Percentiles rank a stretch among this genome's conserved stretches.
These are phyloP conservation scores for Drosophila yakuba DNA, from an alignment of 1,140 invertebrate genomes.

Conservation along the genomic window DNA sequence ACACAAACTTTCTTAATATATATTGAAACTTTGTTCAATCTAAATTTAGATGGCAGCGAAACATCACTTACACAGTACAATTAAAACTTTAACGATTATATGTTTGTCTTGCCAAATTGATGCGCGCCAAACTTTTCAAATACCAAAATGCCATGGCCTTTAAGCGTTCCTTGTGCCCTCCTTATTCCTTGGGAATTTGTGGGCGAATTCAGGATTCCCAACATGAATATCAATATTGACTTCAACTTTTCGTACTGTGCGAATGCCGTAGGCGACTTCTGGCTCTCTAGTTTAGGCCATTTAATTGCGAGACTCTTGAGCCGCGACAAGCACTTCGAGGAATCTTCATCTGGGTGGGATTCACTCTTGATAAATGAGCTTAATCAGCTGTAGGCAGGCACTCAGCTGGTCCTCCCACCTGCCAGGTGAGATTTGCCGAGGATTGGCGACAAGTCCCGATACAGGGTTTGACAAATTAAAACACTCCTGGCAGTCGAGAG, in stretches of 20 bases:
- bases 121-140: constrained; percentile 51
- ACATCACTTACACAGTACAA: constrained; percentile 51
- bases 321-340: neutral
- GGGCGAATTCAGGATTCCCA: constrained; percentile 49
- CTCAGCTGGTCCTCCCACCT: constrained; percentile 21
- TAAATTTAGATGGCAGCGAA: constrained; percentile 40
- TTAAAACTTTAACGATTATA: constrained; percentile 75
- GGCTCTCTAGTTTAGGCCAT: constrained; percentile 13
- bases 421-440: constrained; percentile 13
- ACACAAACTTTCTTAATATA: constrained; percentile 32
- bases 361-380: constrained; percentile 60
- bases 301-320: constrained; percentile 24
- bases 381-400: constrained; percentile 67
- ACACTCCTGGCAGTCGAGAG: constrained; percentile 2
- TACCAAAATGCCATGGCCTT: constrained; percentile 41
- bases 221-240: constrained; percentile 64
- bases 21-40: constrained; percentile 33
- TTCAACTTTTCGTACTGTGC: constrained; percentile 17
- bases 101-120: constrained; percentile 62
- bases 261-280: constrained; percentile 20
- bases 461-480: constrained; percentile 38
- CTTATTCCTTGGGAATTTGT: neutral
- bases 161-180: neutral
- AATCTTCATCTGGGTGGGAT: constrained; percentile 1
- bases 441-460: constrained; percentile 5